Evolutionary conservation across 2,888 invertebrate genomes (phyloP).

Genomic region (Caenorhabditis sp.): DNA sequence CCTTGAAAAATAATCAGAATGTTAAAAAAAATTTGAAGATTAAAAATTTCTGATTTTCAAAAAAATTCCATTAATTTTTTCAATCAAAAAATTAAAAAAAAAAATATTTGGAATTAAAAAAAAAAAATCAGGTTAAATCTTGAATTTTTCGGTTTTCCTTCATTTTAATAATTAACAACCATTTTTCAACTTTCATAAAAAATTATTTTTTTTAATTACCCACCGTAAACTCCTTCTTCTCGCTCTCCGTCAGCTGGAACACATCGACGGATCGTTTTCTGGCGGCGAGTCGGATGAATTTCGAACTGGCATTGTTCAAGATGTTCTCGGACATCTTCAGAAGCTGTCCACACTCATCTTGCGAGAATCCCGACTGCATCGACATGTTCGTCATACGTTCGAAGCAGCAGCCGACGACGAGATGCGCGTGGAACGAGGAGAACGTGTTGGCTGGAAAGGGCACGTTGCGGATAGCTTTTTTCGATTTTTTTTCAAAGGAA

Average conservation of each 20-base stretch:
- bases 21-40: too few relatives aligned
- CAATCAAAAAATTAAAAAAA: too few relatives aligned
- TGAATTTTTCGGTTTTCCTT: too few relatives aligned
- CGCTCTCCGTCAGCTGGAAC: constrained; percentile 29
- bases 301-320: constrained; percentile 24
- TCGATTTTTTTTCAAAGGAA: too few relatives aligned
- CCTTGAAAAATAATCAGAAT: too few relatives aligned
- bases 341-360: constrained; percentile 32
- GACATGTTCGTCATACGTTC: constrained; percentile 29
- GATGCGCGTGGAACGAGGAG: constrained; percentile 49
- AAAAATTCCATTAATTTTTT: too few relatives aligned
- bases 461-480: too few relatives aligned
- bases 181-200: too few relatives aligned
- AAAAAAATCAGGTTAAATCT: too few relatives aligned
- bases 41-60: too few relatives aligned
- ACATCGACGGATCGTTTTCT: constrained; percentile 26
- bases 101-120: too few relatives aligned
- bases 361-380: constrained; percentile 15
- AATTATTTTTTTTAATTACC: constrained; percentile 7
- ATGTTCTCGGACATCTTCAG: constrained; percentile 37
- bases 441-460: constrained; percentile 17
- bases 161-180: too few relatives aligned
- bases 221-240: constrained; percentile 39
- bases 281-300: constrained; percentile 12
- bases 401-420: constrained; percentile 58